Conservation (phyloP, 1,140 invertebrate species). For the Dolichoris vasculosae region DNA sequence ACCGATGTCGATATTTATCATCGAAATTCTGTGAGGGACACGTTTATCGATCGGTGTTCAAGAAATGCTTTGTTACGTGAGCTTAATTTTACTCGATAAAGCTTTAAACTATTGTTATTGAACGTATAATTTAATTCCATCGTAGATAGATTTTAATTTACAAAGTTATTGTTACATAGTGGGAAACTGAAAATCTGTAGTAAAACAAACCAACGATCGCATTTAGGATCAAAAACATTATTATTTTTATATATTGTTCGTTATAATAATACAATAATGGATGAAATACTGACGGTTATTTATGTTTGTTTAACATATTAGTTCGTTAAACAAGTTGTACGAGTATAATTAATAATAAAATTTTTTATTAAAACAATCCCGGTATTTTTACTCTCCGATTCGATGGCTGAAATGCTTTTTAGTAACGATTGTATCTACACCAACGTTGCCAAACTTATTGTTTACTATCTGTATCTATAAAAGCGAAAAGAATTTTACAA, state of each 20-base stretch:
- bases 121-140: too few species aligned
- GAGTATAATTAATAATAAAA: not conserved
- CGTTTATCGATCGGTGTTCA: not conserved
- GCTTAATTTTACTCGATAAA: not conserved
- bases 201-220: too few species aligned
- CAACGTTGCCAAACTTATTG: not conserved
- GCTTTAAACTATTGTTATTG: too few species aligned
- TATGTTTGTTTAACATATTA: not conserved
- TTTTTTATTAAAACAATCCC: not conserved
- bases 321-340: too few species aligned
- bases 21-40: not conserved
- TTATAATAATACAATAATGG: not conserved
- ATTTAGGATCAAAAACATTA: not conserved
- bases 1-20: not conserved
- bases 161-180: too few species aligned
- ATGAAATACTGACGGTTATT: not conserved
- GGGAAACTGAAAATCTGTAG: too few species aligned
- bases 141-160: too few species aligned
- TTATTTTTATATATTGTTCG: not conserved
- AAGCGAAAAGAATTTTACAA: not conserved
- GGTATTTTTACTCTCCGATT: not conserved
- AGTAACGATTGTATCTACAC: not conserved
- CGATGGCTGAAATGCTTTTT: not conserved
- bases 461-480: not conserved
- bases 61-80: slow-evolving; percentile 40